Conservation (phyloP, 2,888 invertebrate species). For the Philaethria dido region DNA sequence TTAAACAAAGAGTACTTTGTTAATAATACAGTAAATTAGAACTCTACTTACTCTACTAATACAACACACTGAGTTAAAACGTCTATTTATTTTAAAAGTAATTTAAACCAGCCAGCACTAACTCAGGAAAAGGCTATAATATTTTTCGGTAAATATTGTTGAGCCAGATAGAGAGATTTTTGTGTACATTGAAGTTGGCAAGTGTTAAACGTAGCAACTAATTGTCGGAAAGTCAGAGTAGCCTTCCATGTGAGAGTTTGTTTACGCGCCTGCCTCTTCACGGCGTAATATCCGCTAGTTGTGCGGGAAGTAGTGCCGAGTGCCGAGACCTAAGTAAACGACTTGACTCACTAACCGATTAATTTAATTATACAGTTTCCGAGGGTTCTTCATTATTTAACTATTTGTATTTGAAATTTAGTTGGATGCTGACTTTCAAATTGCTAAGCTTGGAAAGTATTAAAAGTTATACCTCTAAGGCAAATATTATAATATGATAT, state of each 20-base stretch:
- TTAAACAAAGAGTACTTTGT: not conserved
- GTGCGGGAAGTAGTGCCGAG: slow-evolving; percentile 63
- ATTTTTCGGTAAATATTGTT: slow-evolving; percentile 25
- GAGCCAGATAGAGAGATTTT: slow-evolving; percentile 27
- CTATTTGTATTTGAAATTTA: slow-evolving; percentile 25
- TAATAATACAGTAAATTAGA: not conserved
- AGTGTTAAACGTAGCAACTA: slow-evolving; percentile 49
- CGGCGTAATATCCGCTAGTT: slow-evolving; percentile 78
- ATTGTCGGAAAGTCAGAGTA: slow-evolving; percentile 70
- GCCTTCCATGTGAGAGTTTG: slow-evolving; percentile 61
- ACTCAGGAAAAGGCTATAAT: not conserved
- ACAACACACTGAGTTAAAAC: not conserved
- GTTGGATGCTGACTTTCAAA: slow-evolving; percentile 2
- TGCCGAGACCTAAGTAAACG: slow-evolving; percentile 69
- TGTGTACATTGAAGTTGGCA: slow-evolving; percentile 37
- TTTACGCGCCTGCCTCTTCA: slow-evolving; percentile 76
- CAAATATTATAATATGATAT: not conserved
- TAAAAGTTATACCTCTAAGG: not conserved
- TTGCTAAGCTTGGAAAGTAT: not conserved
- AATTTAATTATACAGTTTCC: slow-evolving; percentile 65
- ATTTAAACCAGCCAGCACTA: not conserved
- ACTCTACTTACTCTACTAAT: not conserved
- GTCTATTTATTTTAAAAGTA: slow-evolving; percentile 8
- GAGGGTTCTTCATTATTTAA: slow-evolving; percentile 22
- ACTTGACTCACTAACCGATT: slow-evolving; percentile 64